Conservation (phyloP, 2,797 vertebrate genomes). For the Stomatorhinus walkeri region DNA sequence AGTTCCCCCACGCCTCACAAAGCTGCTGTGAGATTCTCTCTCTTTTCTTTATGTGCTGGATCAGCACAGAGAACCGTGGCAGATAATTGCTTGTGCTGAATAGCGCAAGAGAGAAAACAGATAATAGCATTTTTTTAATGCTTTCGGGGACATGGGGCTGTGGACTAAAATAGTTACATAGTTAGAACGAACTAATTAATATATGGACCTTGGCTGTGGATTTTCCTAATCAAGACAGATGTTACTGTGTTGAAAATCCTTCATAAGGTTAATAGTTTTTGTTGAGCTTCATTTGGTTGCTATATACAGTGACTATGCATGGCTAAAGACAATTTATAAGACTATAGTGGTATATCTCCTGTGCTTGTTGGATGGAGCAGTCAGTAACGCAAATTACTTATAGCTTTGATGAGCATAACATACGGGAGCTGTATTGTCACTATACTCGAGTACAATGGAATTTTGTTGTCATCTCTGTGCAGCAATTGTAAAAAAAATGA, state of each 20-base stretch:
- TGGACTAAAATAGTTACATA: background rate
- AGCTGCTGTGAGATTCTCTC: background rate
- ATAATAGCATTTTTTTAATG: background rate
- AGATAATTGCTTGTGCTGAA: background rate
- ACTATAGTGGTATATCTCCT: background rate
- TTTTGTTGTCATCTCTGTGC: background rate
- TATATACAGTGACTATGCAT: background rate
- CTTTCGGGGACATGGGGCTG: background rate
- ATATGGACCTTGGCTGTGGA: background rate
- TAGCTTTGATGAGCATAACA: background rate
- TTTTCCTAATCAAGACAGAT: background rate
- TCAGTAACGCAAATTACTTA: background rate
- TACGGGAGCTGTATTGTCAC: background rate
- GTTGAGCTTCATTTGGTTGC: background rate
- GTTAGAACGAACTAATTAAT: slow-evolving; percentile 5
- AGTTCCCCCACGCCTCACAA: background rate
- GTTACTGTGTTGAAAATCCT: background rate
- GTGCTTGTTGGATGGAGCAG: background rate
- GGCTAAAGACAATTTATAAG: background rate
- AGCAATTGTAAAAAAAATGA: background rate
- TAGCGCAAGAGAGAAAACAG: background rate
- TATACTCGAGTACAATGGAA: background rate
- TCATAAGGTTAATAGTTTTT: background rate
- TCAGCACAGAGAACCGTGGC: background rate
- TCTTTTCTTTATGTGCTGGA: background rate